Conservation (phyloP, 2,888 invertebrate genomes). For the Adelognathus sp. region DNA sequence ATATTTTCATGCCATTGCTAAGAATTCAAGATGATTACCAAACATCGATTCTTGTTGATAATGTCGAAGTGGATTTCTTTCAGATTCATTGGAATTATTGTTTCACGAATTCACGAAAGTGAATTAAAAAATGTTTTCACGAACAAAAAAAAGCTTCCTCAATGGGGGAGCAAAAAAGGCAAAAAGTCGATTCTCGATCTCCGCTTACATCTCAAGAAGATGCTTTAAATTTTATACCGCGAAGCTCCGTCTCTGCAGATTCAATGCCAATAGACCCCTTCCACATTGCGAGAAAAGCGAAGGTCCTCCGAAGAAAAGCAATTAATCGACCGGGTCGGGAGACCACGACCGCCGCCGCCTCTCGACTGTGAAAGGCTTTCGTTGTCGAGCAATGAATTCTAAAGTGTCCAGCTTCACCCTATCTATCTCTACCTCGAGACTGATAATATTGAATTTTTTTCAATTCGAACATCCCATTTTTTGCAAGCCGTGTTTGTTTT, state of each 20-base stretch:
- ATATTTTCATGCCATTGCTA: no score
- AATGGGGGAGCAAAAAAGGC: no score
- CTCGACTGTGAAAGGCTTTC: conserved; percentile 39
- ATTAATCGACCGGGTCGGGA: conserved; percentile 40
- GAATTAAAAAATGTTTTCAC: no score
- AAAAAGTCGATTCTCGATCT: no score
- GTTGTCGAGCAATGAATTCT: conserved; percentile 41
- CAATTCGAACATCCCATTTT: not conserved
- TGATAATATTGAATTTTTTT: conserved; percentile 20
- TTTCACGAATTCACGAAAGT: no score
- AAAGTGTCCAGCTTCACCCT: conserved; percentile 10
- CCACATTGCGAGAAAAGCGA: not conserved
- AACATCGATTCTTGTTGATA: no score
- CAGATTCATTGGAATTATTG: no score
- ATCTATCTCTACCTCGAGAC: not conserved
- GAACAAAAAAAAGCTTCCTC: no score
- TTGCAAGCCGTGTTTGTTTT: not conserved
- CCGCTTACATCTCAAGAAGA: no score
- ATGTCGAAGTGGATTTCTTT: no score
- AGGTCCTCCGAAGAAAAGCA: conserved; percentile 30
- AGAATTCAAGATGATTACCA: no score
- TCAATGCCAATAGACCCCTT: not conserved
- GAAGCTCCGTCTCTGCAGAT: not conserved
- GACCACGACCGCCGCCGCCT: not conserved
- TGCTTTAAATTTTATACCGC: not conserved